A percentile compares a stretch with the other conserved stretches of the same genome.
These are phyloP conservation scores for Hoplodrina ambigua DNA, from an alignment of 2,888 invertebrate species.

Conservation along the genomic window DNA sequence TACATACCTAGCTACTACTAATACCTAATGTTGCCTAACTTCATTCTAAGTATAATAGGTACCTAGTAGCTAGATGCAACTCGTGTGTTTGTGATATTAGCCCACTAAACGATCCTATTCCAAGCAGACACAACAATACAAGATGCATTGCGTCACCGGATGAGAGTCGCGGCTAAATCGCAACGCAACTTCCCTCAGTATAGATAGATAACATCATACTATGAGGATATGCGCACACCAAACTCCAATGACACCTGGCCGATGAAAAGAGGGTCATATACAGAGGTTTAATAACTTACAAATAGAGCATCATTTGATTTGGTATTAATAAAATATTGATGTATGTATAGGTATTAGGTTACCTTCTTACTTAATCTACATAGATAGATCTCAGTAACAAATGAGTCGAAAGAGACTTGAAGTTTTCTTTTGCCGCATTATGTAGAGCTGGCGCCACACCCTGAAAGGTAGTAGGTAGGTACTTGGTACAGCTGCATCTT, in stretches of 20 bases:
- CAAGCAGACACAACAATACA: slow-evolving; percentile 53
- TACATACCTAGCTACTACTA: too few relatives aligned
- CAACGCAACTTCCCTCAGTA: slow-evolving; percentile 30
- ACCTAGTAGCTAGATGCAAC: slow-evolving; percentile 33
- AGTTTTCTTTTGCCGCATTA: neutral
- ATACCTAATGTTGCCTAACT: neutral
- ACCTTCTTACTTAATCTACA: too few relatives aligned
- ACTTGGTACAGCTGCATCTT: slow-evolving; percentile 5
- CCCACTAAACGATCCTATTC: slow-evolving; percentile 33
- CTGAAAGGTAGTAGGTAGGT: neutral
- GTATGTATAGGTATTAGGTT: too few relatives aligned
- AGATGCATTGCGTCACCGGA: slow-evolving; percentile 70
- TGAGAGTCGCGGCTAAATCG: slow-evolving; percentile 61
- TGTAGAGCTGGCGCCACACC: slow-evolving; percentile 16
- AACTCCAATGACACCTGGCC: slow-evolving; percentile 15
- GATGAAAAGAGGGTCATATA: slow-evolving; percentile 6
- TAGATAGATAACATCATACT: slow-evolving; percentile 4
- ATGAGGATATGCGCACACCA: slow-evolving; percentile 8
- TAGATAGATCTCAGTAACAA: neutral
- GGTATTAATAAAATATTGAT: neutral
- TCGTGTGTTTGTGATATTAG: slow-evolving; percentile 34
- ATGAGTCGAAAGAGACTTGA: neutral
- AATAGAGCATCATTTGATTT: neutral
- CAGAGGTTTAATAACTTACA: slow-evolving; percentile 10
- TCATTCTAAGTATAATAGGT: neutral